Percentiles rank a stretch among this genome's conserved stretches.
Evolutionary conservation across 1,140 invertebrate genomes (phyloP).

Genomic region (Akabosia matsudoensis): DNA sequence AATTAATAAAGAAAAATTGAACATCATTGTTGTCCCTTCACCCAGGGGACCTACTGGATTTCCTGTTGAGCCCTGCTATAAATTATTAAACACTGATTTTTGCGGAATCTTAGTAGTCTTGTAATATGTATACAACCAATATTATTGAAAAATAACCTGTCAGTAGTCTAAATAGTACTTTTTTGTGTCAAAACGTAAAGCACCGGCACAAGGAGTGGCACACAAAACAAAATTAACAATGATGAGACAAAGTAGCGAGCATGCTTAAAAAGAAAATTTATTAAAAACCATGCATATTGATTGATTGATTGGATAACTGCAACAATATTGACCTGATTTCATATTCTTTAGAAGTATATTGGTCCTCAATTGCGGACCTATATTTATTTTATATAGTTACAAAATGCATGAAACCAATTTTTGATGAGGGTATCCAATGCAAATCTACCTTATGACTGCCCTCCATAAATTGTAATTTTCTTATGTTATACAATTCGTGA

Average conservation of each 20-base stretch:
- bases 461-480: background rate
- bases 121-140: background rate
- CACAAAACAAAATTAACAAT: background rate
- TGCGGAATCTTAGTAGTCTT: background rate
- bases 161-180: background rate
- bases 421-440: background rate
- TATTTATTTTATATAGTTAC: background rate
- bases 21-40: background rate
- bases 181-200: background rate
- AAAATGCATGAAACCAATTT: background rate
- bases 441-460: no score
- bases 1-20: no score
- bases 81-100: background rate
- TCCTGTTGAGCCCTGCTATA: background rate
- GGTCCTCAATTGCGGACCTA: background rate
- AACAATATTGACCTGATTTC: constrained; percentile 1
- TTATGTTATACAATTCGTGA: background rate
- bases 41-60: background rate
- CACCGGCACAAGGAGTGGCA: background rate
- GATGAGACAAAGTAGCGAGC: background rate
- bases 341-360: background rate
- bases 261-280: background rate
- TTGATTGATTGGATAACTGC: constrained; percentile 13
- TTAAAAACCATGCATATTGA: background rate
- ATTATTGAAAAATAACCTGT: background rate